Conservation (phyloP, 2,888 invertebrate genomes). For the Alcis repandata region DNA sequence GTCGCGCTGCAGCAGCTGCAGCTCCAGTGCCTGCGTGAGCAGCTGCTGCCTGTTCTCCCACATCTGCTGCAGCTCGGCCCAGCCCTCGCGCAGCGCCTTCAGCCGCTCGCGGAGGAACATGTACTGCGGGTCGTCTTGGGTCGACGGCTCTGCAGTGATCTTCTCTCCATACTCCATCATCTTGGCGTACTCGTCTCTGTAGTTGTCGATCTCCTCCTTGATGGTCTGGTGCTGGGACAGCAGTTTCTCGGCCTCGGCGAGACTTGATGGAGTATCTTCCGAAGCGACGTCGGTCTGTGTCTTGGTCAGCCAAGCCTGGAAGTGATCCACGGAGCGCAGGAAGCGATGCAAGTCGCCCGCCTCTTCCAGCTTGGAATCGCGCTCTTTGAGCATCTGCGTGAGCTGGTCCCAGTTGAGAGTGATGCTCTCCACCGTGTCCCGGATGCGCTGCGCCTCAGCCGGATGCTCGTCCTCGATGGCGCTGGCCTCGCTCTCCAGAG, state of each 20-base stretch:
- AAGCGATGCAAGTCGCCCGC: constrained; percentile 99
- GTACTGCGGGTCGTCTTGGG: constrained; percentile 99
- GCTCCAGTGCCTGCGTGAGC: constrained; percentile 97
- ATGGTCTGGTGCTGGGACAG: constrained; percentile 99
- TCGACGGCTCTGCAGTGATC: constrained; percentile 94
- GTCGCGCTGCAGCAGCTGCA: constrained; percentile 98
- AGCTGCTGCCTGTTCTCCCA: constrained; percentile 99
- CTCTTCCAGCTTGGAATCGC: constrained; percentile 99
- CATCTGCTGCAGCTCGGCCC: constrained; percentile 99
- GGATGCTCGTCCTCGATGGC: constrained; percentile 97
- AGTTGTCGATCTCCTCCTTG: constrained; percentile 99
- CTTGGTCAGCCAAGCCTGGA: constrained; percentile 99
- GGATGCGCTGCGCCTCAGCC: constrained; percentile 96
- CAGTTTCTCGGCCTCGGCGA: constrained; percentile 98
- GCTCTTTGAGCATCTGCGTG: constrained; percentile 98
- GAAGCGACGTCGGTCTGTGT: constrained; percentile 99
- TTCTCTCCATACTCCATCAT: constrained; percentile 99
- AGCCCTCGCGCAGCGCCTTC: constrained; percentile 99
- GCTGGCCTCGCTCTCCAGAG: constrained; percentile 97
- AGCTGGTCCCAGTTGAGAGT: constrained; percentile 98
- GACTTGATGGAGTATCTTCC: constrained; percentile 96
- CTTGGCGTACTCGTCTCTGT: constrained; percentile 98
- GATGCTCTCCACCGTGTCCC: constrained; percentile 96
- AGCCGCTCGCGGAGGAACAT: constrained; percentile 99
- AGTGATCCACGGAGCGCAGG: constrained; percentile 99